Conservation (phyloP, 37 sponge, comb jelly and placozoan genomes). For the Oscarella lobularis region DNA sequence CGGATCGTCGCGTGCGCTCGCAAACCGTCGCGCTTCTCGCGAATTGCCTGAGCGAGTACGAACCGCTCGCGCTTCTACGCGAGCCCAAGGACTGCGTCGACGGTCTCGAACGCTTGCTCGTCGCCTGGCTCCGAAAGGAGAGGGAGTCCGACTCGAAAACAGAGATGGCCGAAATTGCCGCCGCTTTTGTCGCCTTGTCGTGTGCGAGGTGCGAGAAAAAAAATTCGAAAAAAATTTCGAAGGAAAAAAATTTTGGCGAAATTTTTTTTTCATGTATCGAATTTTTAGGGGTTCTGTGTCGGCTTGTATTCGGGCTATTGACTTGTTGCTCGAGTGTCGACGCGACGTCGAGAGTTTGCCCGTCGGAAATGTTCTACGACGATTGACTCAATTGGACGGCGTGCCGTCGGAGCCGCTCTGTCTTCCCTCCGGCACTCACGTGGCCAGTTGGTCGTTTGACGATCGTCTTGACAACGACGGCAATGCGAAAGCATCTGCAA, state of each 20-base stretch:
- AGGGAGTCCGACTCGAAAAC: slow-evolving; percentile 1
- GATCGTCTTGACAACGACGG: slow-evolving; percentile 21
- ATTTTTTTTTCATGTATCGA: too few species aligned
- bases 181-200: slow-evolving; percentile 26
- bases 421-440: slow-evolving; percentile 26
- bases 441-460: slow-evolving; percentile 51
- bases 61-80: slow-evolving; percentile 60
- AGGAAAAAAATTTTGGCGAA: too few species aligned
- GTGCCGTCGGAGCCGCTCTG: slow-evolving; percentile 20
- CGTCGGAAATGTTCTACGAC: neutral
- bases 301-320: neutral
- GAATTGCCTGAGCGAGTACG: slow-evolving; percentile 50
- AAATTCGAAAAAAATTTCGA: too few species aligned
- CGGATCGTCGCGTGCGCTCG: slow-evolving; percentile 44
- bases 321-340: neutral
- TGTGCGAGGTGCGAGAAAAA: slow-evolving; percentile 26
- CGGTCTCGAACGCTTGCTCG: slow-evolving; percentile 72
- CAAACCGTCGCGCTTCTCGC: slow-evolving; percentile 48
- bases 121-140: slow-evolving; percentile 56
- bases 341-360: neutral
- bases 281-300: neutral
- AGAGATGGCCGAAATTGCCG: slow-evolving; percentile 17
- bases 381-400: slow-evolving; percentile 25
- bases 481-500: slow-evolving; percentile 20
- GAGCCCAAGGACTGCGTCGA: slow-evolving; percentile 74